A percentile compares a stretch with the other conserved stretches of the same genome.
Conservation (phyloP, 2,797 vertebrate genomes). For the Pachyuromys duprasi region DNA sequence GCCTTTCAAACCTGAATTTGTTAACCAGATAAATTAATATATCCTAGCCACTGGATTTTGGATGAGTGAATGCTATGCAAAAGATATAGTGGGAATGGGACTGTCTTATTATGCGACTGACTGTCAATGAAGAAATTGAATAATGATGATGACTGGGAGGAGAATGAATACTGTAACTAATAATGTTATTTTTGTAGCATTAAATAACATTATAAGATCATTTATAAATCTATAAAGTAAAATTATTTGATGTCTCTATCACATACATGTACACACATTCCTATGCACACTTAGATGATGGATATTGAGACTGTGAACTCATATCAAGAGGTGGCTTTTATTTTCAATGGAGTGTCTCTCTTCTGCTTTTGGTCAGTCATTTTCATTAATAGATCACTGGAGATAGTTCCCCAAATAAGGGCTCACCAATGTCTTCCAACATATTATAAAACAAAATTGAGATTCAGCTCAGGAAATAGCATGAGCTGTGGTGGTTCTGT, state of each 20-base stretch:
- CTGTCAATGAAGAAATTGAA: neutral
- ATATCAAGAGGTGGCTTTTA: neutral
- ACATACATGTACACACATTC: neutral
- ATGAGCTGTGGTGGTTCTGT: neutral
- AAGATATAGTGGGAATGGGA: neutral
- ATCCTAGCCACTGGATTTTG: neutral
- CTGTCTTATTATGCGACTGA: neutral
- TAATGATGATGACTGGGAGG: neutral
- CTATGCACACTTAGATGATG: neutral
- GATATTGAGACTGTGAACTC: neutral
- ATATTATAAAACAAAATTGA: neutral
- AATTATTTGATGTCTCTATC: neutral
- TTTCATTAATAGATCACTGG: neutral
- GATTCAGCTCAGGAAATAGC: neutral
- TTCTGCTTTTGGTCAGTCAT: neutral
- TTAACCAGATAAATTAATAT: slow-evolving; percentile 13
- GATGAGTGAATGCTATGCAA: neutral
- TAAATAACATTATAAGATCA: no score
- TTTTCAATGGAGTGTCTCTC: neutral
- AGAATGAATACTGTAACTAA: neutral
- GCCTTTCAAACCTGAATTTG: neutral
- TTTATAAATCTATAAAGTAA: no score
- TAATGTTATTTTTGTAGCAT: neutral
- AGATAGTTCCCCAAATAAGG: neutral
- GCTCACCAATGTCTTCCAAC: neutral